phyloP scores from a whole-genome alignment of 2,888 invertebrate species.

The Halocaridina rubra region DNA sequence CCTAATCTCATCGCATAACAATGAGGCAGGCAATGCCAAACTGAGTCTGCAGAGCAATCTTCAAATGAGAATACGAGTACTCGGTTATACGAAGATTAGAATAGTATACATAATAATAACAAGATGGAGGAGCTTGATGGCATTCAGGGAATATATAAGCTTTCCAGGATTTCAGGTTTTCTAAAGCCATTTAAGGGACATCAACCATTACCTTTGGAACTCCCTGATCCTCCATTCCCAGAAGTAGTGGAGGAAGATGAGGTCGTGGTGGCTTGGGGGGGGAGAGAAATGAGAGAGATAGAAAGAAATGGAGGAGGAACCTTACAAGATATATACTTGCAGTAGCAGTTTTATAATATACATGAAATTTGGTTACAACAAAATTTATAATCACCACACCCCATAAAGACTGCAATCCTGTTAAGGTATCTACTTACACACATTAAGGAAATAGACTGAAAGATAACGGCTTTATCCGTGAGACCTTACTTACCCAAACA shows the following conservation, averaged over 20 bases:
- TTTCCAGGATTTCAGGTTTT: too few species aligned
- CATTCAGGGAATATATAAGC: constrained; percentile 19
- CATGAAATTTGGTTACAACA: background rate
- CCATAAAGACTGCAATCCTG: too few species aligned
- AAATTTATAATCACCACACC: background rate
- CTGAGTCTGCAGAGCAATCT: too few species aligned
- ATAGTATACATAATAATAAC: too few species aligned
- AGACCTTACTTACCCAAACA: too few species aligned
- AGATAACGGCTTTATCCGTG: too few species aligned
- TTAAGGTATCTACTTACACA: too few species aligned
- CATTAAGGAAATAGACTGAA: too few species aligned
- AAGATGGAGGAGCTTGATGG: background rate
- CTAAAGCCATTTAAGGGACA: background rate
- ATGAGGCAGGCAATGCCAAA: too few species aligned
- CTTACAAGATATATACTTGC: background rate
- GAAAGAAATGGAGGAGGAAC: background rate
- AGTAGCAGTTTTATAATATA: background rate
- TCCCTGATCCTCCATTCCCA: constrained; percentile 52
- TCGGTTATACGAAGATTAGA: too few species aligned
- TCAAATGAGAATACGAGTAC: too few species aligned
- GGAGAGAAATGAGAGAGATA: background rate
- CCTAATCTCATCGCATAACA: too few species aligned
- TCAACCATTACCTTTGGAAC: constrained; percentile 40
- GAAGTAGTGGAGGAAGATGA: constrained; percentile 45
- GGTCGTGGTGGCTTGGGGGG: constrained; percentile 49